Evolutionary conservation across 2,888 invertebrate genomes (phyloP), one percentile per base, ranked within the genome.

Genomic region (Blera fallax): DNA sequence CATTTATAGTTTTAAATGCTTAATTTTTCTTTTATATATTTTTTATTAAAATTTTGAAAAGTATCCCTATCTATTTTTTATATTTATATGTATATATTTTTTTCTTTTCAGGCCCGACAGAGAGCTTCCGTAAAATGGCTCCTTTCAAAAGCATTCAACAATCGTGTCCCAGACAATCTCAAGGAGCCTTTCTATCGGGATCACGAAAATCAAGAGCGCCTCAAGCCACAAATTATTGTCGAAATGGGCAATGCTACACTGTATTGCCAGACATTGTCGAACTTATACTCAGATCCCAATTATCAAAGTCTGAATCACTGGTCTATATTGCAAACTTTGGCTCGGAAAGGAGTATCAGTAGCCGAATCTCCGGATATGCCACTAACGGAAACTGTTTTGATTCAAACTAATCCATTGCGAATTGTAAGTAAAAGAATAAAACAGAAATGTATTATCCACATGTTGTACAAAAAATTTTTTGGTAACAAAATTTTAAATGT

Each of bases 61-160:
- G 10, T 18, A n/a, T 27, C 7, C 7, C 29, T 32, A 16, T 5
- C 29, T 32, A 16, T 5, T 48, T n/a, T 43, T 62, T 16, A 45
- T 62, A 56, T n/a, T n/a, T n/a, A 65, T 40, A 16, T 27, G 48
- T 67, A 81, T 48, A 65, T 69, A 56, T 56, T 64, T 18, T 56
- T 89, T 90, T 92, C 92, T 91, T 96, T 96, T 21, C 95, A 98
- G 98, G 98, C 98, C 90, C 98, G 98, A 94, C 97, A 98, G 93
- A 95, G 97, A 93, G 97, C 98, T 91, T 98, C 98, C 90, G 95
- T 98, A 91, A 97, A 98, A 94, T 99, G 98, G 98, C 95, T 99
- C 90, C 94, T 98, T 89, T 96, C 97, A 89, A 98, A 98, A 94
- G 98, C 98, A 87, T 98, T 97, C 94, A 97, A 98, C 94, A 97